A percentile compares a stretch with the other conserved stretches of the same genome.
phyloP scores from a whole-genome alignment of 2,113 vertebrate genomes.

The Craseonycteris thonglongyai region DNA sequence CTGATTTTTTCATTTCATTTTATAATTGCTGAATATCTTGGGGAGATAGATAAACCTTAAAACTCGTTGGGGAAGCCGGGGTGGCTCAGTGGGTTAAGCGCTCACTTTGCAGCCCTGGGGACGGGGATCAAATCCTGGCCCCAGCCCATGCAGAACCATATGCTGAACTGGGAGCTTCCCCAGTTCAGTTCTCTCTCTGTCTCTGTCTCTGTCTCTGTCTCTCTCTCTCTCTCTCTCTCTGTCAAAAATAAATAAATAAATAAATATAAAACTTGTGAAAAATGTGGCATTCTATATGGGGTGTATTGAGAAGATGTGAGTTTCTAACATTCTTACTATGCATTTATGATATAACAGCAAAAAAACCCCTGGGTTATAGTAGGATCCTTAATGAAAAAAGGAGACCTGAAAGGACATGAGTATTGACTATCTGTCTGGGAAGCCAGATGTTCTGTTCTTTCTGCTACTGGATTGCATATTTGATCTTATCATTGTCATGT shows the following conservation, averaged over 20 bases:
- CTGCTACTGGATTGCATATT: neutral
- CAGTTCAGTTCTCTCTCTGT: no score
- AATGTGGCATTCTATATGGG: neutral
- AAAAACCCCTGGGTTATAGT: neutral
- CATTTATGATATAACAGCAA: neutral
- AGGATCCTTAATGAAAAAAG: neutral
- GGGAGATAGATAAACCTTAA: neutral
- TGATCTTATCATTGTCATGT: neutral
- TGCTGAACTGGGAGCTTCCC: no score
- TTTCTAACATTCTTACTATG: neutral
- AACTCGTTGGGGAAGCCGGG: no score
- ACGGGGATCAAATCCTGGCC: no score
- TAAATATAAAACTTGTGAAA: neutral
- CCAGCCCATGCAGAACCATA: no score
- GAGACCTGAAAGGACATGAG: neutral
- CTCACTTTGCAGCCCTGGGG: no score
- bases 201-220: no score
- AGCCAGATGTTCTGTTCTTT: neutral
- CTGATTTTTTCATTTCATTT: neutral
- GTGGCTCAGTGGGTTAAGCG: no score
- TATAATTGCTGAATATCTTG: neutral
- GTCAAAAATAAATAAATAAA: no score
- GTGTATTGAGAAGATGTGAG: neutral
- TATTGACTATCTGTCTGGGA: neutral
- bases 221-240: no score